Base-by-base conservation (phyloP, 2,888 invertebrate genomes). In the Empis livida region DNA sequence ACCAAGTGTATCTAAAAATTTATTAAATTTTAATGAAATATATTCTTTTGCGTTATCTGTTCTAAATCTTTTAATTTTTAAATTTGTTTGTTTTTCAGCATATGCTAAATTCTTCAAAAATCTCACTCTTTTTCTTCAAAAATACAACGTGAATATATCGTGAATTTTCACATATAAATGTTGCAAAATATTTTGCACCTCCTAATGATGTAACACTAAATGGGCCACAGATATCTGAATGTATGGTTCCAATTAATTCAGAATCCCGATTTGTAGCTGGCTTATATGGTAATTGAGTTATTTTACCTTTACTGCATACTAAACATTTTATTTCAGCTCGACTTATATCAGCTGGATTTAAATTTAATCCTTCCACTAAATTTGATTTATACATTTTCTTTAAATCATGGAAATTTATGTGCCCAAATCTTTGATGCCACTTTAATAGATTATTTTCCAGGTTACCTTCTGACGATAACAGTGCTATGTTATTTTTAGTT, bases 21-120 rank as follows among this genome's bases (percentile, higher is more conserved):
- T 23, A 38, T 49, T 35, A 31, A 58, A 48, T 16, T 39, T 20
- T 10, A 31, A 42, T 8, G 44, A 50, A 8, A 56, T 20, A 41
- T 57, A 57, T 50, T 61, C 59, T 17, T 46, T 45, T 23, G 54
- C 58, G 45, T 54, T 55, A 48, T 61, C 58, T 9, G 52, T 54
- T 35, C 59, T 45, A 5, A 60, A 40, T 5, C 45, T 43, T 47
- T 55, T 53, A 1, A 56, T 51, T 43, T 56, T 55, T 10, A 41
- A 31, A 20, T 48, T 47, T 23, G 50, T 54, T 43, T 56, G 42
- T 13, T 51, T 42, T 49, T 55, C 53, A 13, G 49, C 48, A 44
- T 38, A 44, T 39, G 39, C 54, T 55, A 16, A 55, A 47, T 15
- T 35, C 46, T 41, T 47, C 15, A 16, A 49, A 48, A n/a, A 52